Conservation (phyloP, 2,888 invertebrate genomes). For the Balanococcus diminutus region DNA sequence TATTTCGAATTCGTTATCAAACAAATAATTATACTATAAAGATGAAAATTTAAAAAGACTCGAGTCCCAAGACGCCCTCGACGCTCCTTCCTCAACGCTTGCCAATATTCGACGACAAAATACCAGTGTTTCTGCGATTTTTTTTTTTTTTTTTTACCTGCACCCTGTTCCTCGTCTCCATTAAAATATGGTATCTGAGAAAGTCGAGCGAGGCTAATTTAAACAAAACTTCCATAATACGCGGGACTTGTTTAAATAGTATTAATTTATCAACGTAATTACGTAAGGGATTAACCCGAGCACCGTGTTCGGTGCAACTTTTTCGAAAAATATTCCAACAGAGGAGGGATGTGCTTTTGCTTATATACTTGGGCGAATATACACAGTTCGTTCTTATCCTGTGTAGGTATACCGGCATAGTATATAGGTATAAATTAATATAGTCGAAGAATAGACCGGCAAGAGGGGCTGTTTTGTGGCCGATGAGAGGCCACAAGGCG, state of each 20-base stretch:
- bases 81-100: no score
- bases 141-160: not conserved
- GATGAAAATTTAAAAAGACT: not conserved
- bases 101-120: no score
- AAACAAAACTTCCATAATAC: conserved; percentile 14
- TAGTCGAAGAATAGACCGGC: not conserved
- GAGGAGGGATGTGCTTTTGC: not conserved
- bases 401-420: not conserved
- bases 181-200: no score
- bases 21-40: conserved; percentile 6
- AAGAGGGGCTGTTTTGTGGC: not conserved
- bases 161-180: no score
- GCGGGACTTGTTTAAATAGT: not conserved
- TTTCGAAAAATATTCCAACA: not conserved
- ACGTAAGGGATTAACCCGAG: not conserved
- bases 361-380: not conserved
- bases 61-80: not conserved
- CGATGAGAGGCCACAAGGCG: not conserved
- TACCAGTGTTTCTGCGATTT: no score
- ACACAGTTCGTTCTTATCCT: not conserved
- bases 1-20: not conserved
- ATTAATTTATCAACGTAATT: conserved; percentile 26
- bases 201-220: not conserved
- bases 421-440: not conserved
- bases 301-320: not conserved